Evolutionary conservation across 2,113 vertebrate species (phyloP).

Genomic region (Haemorhous mexicanus): DNA sequence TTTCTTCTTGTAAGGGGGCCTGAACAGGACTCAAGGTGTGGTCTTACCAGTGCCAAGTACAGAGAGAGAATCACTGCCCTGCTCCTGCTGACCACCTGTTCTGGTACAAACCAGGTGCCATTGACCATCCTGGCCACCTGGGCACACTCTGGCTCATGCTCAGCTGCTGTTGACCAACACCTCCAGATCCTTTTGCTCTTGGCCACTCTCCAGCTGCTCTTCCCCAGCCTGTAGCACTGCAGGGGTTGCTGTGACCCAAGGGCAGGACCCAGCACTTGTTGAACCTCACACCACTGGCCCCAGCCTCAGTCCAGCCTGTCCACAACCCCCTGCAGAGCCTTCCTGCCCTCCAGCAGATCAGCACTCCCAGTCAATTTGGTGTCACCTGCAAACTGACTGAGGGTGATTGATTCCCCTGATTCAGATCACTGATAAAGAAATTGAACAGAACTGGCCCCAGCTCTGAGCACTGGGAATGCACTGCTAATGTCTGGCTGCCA

Average conservation of each 20-base stretch:
- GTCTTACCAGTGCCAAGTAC: not conserved
- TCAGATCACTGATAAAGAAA: not conserved
- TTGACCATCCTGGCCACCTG: not conserved
- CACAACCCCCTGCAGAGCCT: not conserved
- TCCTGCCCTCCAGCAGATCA: not conserved
- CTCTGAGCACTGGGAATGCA: not conserved
- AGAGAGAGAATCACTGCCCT: not conserved
- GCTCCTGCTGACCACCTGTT: not conserved
- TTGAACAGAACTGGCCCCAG: not conserved
- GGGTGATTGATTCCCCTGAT: rapidly evolving
- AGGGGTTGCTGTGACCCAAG: not conserved
- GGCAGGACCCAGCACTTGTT: not conserved
- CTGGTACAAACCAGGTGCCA: not conserved
- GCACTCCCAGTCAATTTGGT: rapidly evolving
- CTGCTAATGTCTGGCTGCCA: rapidly evolving
- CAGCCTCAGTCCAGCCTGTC: not conserved
- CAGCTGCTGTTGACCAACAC: rapidly evolving
- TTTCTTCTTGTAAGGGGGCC: not conserved
- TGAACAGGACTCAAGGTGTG: not conserved
- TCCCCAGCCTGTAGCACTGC: not conserved
- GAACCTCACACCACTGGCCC: not conserved
- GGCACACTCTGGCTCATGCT: not conserved
- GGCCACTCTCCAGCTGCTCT: not conserved
- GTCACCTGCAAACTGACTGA: not conserved
- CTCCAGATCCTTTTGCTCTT: rapidly evolving